Conservation (phyloP, 2,797 vertebrate genomes). For the Vultur gryphus region DNA sequence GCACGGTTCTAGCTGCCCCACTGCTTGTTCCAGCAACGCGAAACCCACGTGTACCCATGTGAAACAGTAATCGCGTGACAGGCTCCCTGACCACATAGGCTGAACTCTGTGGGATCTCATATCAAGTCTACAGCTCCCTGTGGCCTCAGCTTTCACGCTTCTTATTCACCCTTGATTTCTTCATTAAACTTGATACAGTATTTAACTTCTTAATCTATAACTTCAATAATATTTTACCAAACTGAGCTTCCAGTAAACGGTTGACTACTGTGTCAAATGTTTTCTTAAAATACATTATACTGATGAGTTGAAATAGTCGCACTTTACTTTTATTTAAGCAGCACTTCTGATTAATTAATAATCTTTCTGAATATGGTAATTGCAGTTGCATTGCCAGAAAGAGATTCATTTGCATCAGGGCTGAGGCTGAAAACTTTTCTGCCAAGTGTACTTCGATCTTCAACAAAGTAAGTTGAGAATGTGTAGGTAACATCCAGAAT, state of each 20-base stretch:
- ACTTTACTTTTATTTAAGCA: neutral
- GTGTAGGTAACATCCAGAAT: neutral
- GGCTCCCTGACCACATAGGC: accelerated
- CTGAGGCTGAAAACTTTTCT: neutral
- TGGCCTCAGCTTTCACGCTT: slow-evolving; percentile 3
- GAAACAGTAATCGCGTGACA: neutral
- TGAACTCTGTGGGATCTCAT: neutral
- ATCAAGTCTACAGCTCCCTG: neutral
- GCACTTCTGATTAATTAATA: slow-evolving; percentile 16
- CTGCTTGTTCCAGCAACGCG: neutral
- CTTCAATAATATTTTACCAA: neutral
- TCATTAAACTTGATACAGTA: slow-evolving; percentile 1
- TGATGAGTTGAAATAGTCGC: neutral
- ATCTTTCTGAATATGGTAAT: slow-evolving; percentile 24
- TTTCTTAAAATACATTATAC: neutral
- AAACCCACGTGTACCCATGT: neutral
- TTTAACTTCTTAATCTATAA: neutral
- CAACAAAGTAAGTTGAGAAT: neutral
- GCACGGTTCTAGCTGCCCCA: neutral
- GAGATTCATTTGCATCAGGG: neutral
- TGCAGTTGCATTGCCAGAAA: neutral
- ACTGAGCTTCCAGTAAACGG: neutral
- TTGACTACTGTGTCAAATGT: neutral
- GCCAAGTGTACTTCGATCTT: neutral
- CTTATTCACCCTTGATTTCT: neutral